phyloP scores from a whole-genome alignment of 2,113 vertebrate genomes.

The Archocentrus centrarchus region DNA sequence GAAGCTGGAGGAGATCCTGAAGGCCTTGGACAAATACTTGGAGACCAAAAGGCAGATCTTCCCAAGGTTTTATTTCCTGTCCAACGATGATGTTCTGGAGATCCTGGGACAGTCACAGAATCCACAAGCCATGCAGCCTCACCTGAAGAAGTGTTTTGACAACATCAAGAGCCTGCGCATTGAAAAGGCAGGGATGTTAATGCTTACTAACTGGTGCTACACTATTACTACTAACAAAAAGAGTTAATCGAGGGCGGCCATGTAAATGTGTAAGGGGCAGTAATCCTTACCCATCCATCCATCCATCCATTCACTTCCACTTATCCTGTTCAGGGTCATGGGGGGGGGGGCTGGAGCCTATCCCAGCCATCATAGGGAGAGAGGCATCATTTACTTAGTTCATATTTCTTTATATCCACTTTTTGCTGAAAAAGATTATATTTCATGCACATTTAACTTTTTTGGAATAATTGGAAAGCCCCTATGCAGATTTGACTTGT shows the following conservation, averaged over 20 bases:
- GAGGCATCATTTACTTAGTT: neutral
- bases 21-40: constrained; percentile 89
- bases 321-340: too few species aligned
- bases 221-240: neutral
- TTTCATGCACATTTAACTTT: neutral
- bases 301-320: too few species aligned
- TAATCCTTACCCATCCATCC: neutral
- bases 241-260: neutral
- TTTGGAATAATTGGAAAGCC: neutral
- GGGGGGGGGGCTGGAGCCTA: too few species aligned
- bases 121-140: constrained; percentile 87
- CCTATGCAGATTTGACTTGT: neutral
- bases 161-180: constrained; percentile 87
- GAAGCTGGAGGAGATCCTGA: constrained; percentile 88
- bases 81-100: constrained; percentile 90
- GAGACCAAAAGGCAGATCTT: constrained; percentile 91
- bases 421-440: neutral
- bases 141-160: constrained; percentile 92
- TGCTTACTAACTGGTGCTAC: neutral
- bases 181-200: constrained; percentile 76
- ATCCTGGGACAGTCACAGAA: constrained; percentile 90
- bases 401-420: neutral
- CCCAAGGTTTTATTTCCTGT: constrained; percentile 92
- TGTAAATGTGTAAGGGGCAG: neutral
- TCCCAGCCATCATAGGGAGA: too few species aligned